These are phyloP conservation scores for Poeciliopsis retropinna DNA, from an alignment of 2,113 vertebrate genomes.

Conservation along the genomic window DNA sequence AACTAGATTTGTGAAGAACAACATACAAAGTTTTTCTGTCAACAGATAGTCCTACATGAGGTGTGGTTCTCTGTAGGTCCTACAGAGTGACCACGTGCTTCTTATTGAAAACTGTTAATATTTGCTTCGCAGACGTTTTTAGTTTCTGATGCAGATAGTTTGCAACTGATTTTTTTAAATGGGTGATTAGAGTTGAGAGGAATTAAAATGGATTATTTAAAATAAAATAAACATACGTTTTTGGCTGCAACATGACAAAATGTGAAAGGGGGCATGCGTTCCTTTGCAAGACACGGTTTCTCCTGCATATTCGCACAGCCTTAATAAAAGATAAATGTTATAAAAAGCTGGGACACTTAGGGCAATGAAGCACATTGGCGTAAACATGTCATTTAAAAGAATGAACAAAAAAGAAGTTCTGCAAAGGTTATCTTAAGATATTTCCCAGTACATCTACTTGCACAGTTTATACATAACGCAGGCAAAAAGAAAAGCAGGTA, in stretches of 20 bases:
- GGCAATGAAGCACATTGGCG: neutral
- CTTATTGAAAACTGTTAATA: too few species aligned
- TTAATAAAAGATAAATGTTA: neutral
- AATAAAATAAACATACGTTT: neutral
- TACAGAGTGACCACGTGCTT: too few species aligned
- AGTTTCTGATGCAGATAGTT: too few species aligned
- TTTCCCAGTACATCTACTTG: constrained; percentile 28
- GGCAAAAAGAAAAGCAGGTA: constrained; percentile 61
- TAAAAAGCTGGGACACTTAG: too few species aligned
- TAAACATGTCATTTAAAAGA: neutral
- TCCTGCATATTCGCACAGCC: neutral
- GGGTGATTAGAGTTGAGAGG: too few species aligned
- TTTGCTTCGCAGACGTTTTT: too few species aligned
- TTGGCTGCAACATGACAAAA: neutral
- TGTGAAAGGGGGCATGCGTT: neutral
- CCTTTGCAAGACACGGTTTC: neutral
- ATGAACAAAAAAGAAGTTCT: constrained; percentile 24
- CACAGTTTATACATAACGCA: constrained; percentile 44
- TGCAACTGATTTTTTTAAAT: too few species aligned
- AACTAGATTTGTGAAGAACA: too few species aligned
- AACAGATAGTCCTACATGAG: too few species aligned
- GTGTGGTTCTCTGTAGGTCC: too few species aligned
- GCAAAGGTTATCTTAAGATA: constrained; percentile 43
- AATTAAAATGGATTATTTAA: too few species aligned
- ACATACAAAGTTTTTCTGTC: too few species aligned